Percentiles rank a stretch among this genome's conserved stretches.
Conservation (phyloP, 1,140 invertebrate species). For the Drosophila micromelanica region DNA sequence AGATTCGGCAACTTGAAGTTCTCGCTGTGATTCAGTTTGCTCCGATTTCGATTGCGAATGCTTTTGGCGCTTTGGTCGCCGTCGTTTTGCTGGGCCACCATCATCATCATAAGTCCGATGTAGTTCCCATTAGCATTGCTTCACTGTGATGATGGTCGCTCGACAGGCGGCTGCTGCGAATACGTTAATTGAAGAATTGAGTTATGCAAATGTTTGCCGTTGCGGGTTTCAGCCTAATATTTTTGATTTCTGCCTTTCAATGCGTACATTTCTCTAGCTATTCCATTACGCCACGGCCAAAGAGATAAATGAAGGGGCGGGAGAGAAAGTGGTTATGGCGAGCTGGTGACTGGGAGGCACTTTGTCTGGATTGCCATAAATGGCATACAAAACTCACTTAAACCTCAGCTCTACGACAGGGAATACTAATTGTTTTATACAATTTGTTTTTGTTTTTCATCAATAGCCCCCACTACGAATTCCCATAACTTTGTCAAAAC, state of each 20-base stretch:
- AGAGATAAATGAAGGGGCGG: too few relatives aligned
- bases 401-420: too few relatives aligned
- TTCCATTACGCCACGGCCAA: too few relatives aligned
- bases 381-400: too few relatives aligned
- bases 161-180: background rate
- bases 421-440: too few relatives aligned
- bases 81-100: conserved; percentile 41
- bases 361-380: too few relatives aligned
- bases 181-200: conserved; percentile 7
- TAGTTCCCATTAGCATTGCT: conserved; percentile 53
- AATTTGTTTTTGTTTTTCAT: too few relatives aligned
- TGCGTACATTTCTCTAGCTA: background rate
- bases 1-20: conserved; percentile 13
- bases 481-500: too few relatives aligned
- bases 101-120: conserved; percentile 64
- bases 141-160: background rate
- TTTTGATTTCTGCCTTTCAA: background rate
- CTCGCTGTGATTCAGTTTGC: conserved; percentile 21
- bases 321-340: too few relatives aligned
- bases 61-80: conserved; percentile 58
- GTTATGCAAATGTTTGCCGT: conserved; percentile 13
- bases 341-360: too few relatives aligned
- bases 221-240: background rate
- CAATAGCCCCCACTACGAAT: too few relatives aligned
- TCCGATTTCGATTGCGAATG: conserved; percentile 18